Evolutionary conservation across 2,888 invertebrate species (phyloP).

Genomic region (Cerastoderma edule): DNA sequence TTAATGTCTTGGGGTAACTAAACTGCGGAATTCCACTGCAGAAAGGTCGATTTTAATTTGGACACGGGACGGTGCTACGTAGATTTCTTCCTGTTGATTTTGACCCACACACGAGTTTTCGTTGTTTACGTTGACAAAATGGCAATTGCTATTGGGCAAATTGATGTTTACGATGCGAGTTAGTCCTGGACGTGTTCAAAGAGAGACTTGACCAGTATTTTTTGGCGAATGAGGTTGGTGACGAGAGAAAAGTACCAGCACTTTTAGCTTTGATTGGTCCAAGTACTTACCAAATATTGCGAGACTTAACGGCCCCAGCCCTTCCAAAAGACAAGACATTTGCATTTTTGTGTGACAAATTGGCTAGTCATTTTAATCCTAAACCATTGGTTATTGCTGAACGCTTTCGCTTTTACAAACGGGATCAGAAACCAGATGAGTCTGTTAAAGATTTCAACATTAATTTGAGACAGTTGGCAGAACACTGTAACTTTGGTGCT

Average conservation of each 20-base stretch:
- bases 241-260: slow-evolving; percentile 45
- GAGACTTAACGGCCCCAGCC: slow-evolving; percentile 43
- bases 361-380: slow-evolving; percentile 45
- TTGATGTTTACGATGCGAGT: slow-evolving; percentile 13
- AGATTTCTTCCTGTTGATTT: too few relatives aligned
- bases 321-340: slow-evolving; percentile 47
- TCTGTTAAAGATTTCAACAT: slow-evolving; percentile 39
- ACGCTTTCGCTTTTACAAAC: slow-evolving; percentile 53
- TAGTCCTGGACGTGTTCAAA: slow-evolving; percentile 31
- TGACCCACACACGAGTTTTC: too few relatives aligned
- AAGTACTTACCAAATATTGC: slow-evolving; percentile 31
- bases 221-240: slow-evolving; percentile 17
- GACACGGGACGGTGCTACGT: too few relatives aligned
- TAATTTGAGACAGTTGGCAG: slow-evolving; percentile 44
- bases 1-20: too few relatives aligned
- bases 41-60: too few relatives aligned
- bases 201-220: slow-evolving; percentile 36
- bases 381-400: slow-evolving; percentile 53
- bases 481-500: slow-evolving; percentile 53
- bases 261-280: slow-evolving; percentile 52
- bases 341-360: slow-evolving; percentile 30
- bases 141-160: slow-evolving; percentile 28
- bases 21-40: too few relatives aligned
- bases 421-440: slow-evolving; percentile 52
- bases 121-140: too few relatives aligned